Conservation (phyloP, 2,797 vertebrate species). For the Gambelia wislizenii region DNA sequence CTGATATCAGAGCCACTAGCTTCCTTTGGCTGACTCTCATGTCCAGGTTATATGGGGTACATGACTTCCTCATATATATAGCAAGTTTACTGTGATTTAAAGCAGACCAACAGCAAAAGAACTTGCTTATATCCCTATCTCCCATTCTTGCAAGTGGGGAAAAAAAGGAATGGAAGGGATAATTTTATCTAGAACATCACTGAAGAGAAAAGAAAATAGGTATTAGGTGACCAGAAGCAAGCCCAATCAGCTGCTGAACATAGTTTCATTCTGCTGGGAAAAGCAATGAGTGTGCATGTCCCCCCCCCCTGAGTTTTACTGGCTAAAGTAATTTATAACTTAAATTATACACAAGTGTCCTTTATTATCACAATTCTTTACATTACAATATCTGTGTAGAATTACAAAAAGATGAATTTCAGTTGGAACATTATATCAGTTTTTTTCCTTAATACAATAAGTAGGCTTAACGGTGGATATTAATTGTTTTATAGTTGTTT, state of each 20-base stretch:
- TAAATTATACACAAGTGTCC: accelerated
- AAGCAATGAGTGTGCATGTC: background rate
- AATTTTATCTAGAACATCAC: background rate
- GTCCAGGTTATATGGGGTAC: no score
- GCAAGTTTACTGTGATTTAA: no score
- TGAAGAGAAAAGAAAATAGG: background rate
- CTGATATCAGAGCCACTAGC: no score
- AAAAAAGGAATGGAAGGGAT: background rate
- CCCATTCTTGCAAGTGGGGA: no score
- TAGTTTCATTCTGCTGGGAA: background rate
- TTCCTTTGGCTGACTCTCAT: no score
- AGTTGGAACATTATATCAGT: background rate
- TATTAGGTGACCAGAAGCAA: background rate
- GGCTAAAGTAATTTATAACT: conserved; percentile 34
- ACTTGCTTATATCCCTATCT: no score
- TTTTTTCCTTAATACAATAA: background rate
- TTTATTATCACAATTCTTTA: background rate
- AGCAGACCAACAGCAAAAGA: no score
- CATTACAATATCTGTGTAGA: background rate
- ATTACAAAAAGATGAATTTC: conserved; percentile 16
- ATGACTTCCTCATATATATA: no score
- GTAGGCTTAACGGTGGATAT: background rate
- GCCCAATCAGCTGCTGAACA: background rate
- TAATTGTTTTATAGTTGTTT: conserved; percentile 14
- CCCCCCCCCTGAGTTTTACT: conserved; percentile 19